Percentiles rank a stretch among this genome's conserved stretches.
Conservation (phyloP, 2,113 vertebrate species). For the Shinisaurus crocodilurus region DNA sequence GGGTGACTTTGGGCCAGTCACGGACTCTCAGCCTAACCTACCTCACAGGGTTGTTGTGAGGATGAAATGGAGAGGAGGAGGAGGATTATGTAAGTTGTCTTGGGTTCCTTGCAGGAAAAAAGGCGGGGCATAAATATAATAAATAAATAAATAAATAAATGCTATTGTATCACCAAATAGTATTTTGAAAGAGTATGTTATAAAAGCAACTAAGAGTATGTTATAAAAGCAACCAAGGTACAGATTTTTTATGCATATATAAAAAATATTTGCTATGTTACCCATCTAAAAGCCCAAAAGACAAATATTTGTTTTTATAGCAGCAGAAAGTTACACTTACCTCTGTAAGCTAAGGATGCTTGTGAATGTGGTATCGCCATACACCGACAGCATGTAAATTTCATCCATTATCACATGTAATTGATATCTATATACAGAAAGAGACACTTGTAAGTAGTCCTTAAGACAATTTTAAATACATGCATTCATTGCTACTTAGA, state of each 20-base stretch:
- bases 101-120: no score
- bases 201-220: background rate
- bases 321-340: constrained; percentile 35
- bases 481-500: background rate
- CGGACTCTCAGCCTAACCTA: no score
- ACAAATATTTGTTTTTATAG: background rate
- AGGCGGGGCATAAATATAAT: no score
- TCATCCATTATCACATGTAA: constrained; percentile 67
- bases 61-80: no score
- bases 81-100: no score
- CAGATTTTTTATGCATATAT: background rate
- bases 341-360: constrained; percentile 62
- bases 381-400: constrained; percentile 67
- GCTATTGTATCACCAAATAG: background rate
- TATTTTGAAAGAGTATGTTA: background rate
- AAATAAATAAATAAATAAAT: no score
- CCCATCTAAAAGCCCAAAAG: background rate
- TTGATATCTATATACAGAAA: constrained; percentile 38
- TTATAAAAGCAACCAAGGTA: background rate
- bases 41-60: no score
- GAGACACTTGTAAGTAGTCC: background rate
- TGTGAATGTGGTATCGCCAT: constrained; percentile 56
- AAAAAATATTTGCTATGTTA: background rate
- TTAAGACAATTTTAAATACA: background rate
- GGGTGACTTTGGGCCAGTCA: no score